These are phyloP conservation scores for Macrotus californicus DNA, from an alignment of 2,113 vertebrate species.

Conservation along the genomic window DNA sequence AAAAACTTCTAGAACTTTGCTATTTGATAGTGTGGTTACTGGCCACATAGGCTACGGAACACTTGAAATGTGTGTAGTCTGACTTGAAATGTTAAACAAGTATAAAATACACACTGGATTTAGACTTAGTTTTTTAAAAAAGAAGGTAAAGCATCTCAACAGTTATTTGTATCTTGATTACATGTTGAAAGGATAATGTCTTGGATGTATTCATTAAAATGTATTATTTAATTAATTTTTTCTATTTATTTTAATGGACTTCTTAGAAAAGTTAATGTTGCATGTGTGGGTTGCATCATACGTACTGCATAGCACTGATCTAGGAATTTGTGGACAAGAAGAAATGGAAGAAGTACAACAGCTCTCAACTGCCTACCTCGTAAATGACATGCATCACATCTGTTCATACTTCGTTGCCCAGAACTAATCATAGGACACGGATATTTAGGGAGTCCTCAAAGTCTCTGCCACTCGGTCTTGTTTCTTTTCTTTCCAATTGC, in stretches of 20 bases:
- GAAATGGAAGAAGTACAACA: too few relatives aligned
- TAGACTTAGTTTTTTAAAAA: neutral
- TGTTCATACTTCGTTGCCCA: neutral
- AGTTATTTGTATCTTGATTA: neutral
- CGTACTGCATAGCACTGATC: neutral
- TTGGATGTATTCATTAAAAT: neutral
- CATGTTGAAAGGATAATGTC: neutral
- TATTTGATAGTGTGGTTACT: neutral
- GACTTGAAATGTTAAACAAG: neutral
- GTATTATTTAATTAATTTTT: neutral
- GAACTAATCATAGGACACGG: neutral
- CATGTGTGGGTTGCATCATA: neutral
- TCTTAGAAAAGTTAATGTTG: neutral
- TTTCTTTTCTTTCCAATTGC: neutral
- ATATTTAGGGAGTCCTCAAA: neutral
- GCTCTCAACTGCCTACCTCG: neutral
- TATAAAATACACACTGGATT: neutral
- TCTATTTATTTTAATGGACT: neutral
- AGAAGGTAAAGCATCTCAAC: neutral
- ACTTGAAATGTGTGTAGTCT: neutral
- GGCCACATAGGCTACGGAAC: neutral
- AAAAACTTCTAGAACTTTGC: neutral
- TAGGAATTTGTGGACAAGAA: neutral
- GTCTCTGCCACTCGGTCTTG: neutral
- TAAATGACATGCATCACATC: neutral